Evolutionary conservation across 2,113 vertebrate genomes (phyloP).

Genomic region (Panurus biarmicus): DNA sequence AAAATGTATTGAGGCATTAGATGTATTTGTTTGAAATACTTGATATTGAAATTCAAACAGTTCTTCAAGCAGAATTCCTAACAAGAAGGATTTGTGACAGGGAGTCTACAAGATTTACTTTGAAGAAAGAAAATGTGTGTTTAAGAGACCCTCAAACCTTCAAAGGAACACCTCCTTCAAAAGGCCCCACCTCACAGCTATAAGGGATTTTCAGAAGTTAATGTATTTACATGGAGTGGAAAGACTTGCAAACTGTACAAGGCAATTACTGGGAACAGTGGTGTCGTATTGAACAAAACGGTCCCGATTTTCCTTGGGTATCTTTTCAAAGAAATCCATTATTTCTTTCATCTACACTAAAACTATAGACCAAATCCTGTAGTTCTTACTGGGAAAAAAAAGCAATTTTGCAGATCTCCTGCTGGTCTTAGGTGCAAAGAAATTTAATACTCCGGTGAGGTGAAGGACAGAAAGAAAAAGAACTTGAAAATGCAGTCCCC

Average conservation of each 20-base stretch:
- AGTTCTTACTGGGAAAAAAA: background rate
- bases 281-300: background rate
- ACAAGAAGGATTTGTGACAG: slow-evolving; percentile 32
- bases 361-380: background rate
- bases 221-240: slow-evolving; percentile 11
- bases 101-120: slow-evolving; percentile 11
- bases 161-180: slow-evolving; percentile 8
- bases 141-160: background rate
- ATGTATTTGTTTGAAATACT: slow-evolving; percentile 20
- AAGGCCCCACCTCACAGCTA: background rate
- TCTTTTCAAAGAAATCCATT: background rate
- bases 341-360: slow-evolving; percentile 26
- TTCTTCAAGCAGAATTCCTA: slow-evolving; percentile 36
- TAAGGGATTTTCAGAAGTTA: background rate
- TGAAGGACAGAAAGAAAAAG: background rate
- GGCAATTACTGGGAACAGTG: slow-evolving; percentile 6
- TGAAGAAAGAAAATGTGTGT: slow-evolving; percentile 10
- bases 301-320: background rate
- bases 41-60: slow-evolving; percentile 31
- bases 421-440: background rate
- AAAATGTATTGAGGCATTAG: background rate
- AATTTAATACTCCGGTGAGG: background rate
- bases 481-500: background rate
- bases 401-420: background rate
- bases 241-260: background rate